Evolutionary conservation across 2,113 vertebrate genomes (phyloP).

Genomic region (Nyctibius bracteatus): DNA sequence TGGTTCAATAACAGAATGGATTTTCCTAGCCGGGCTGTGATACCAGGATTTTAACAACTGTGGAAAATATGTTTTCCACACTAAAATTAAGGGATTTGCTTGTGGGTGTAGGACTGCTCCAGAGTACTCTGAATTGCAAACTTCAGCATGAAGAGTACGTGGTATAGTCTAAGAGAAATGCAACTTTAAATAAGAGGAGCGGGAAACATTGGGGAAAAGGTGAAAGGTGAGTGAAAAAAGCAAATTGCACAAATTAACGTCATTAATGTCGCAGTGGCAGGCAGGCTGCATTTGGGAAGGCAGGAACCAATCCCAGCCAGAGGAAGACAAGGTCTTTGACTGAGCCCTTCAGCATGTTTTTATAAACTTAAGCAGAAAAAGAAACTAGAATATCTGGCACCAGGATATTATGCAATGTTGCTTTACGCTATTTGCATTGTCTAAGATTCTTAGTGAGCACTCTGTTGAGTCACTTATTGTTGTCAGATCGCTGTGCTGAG

Average conservation of each 20-base stretch:
- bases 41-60: constrained; percentile 5
- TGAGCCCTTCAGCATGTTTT: constrained; percentile 13
- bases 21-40: background rate
- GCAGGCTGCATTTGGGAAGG: background rate
- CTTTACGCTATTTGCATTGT: constrained; percentile 21
- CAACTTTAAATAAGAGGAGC: background rate
- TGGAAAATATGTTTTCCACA: constrained; percentile 22
- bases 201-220: background rate
- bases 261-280: background rate
- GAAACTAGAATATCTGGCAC: constrained; percentile 41
- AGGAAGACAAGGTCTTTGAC: background rate
- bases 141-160: background rate
- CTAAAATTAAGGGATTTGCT: background rate
- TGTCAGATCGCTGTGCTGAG: background rate
- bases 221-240: background rate
- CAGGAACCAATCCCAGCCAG: background rate
- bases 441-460: background rate
- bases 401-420: constrained; percentile 47
- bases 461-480: background rate
- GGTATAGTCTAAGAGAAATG: background rate
- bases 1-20: constrained; percentile 8
- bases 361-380: constrained; percentile 33
- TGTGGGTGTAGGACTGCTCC: background rate
- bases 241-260: background rate
- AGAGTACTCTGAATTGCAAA: background rate